Base-by-base conservation (phyloP, 2,797 vertebrate genomes). In the Mus spretus region DNA sequence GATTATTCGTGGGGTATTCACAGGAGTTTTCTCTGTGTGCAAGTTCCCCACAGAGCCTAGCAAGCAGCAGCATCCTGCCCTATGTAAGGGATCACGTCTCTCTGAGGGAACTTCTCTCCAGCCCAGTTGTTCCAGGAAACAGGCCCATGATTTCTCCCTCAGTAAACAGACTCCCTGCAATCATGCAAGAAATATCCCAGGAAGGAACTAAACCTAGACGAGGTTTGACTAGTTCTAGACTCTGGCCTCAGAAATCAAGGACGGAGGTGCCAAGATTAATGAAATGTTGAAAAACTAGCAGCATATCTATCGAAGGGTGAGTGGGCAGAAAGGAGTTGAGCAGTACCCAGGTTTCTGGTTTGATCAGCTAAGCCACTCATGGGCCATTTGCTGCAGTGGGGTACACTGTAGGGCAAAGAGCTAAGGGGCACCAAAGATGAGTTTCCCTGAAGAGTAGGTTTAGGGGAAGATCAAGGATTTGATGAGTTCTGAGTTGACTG, bases 51-150 rank as follows among this genome's bases (percentile, higher is more conserved):
- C 47, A 53, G 44, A 47, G 6, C 17, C 67, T 65, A 88, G 37
- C 26, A 67, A 63, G 72, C 2, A 84, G 37, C 53, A 53, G 31
- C 26, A 47, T 17, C 19, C 31, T 83, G 8, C 47, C 59, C 92
- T 6, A 3, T 20, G 72, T 9, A 24, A 61, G 37, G 78, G 3
- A 0, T 40, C 34, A 0, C 0, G 0, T 47, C 6, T 1, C 79
- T 87, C 26, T 65, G 1, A 0, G 19, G 22, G n/a, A 24, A 22
- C 37, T 75, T 61, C 28, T 34, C 24, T 22, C 20, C 3, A 10
- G 50, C 4, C n/a, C n/a, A 34, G 83, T 22, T 67, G 61, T 50
- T 8, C 3, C 12, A 78, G 55, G 47, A 96, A 26, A 24, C 19
- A 70, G 34, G 57, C 7, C 53, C 44, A 11, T 24, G 61, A 19